phyloP scores from a whole-genome alignment of 2,888 invertebrate species.

The Stenurella melanura region DNA sequence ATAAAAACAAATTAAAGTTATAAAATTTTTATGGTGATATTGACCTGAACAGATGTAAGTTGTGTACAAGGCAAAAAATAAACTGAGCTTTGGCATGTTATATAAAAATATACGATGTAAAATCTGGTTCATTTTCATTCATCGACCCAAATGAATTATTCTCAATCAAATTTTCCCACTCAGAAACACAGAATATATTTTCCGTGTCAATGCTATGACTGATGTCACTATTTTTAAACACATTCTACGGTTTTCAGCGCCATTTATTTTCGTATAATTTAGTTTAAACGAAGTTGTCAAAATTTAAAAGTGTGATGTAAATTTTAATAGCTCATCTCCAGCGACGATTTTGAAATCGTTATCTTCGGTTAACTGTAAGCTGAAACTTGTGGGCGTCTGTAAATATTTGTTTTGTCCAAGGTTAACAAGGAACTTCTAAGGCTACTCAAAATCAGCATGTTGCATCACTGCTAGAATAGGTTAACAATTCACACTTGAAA shows the following conservation, averaged over 20 bases:
- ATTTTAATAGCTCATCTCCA: not conserved
- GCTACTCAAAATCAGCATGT: not conserved
- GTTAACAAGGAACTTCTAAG: not conserved
- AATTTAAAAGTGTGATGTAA: slow-evolving; percentile 5
- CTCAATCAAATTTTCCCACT: not conserved
- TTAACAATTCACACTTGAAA: not conserved
- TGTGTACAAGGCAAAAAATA: slow-evolving; percentile 17
- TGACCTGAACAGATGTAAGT: slow-evolving; percentile 9
- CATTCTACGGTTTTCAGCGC: not conserved
- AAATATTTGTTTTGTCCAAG: slow-evolving; percentile 17
- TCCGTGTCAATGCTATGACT: too few species aligned
- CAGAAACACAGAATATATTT: not conserved
- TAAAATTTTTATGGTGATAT: slow-evolving; percentile 23
- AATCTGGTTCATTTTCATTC: slow-evolving; percentile 12
- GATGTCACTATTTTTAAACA: too few species aligned
- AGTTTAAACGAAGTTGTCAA: not conserved
- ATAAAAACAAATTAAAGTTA: slow-evolving; percentile 8
- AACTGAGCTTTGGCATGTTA: slow-evolving; percentile 10
- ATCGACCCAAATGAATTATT: not conserved
- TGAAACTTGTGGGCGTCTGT: slow-evolving; percentile 23
- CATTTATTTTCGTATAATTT: too few species aligned
- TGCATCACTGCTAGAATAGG: not conserved
- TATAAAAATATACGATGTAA: slow-evolving; percentile 20
- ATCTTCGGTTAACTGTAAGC: not conserved
- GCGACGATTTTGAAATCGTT: not conserved